phyloP scores from a whole-genome alignment of 2,113 vertebrate species.

The Dromaius novaehollandiae region DNA sequence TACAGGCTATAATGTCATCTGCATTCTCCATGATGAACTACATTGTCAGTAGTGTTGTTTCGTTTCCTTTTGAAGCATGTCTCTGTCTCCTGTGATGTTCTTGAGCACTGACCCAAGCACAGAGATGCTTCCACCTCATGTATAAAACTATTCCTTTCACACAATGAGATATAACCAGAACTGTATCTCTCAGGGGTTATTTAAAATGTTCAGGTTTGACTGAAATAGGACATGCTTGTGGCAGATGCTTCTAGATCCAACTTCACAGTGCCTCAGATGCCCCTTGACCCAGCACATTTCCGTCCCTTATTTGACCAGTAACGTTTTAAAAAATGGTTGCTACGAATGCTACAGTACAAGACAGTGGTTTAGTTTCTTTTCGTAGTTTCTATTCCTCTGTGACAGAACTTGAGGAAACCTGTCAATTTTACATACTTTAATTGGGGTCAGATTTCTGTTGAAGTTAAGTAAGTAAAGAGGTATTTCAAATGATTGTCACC shows the following conservation, averaged over 20 bases:
- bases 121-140: fast-evolving
- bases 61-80: background rate
- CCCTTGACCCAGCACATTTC: background rate
- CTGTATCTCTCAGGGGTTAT: background rate
- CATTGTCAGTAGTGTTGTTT: background rate
- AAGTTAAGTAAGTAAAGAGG: no score
- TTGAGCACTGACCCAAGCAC: background rate
- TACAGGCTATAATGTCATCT: background rate
- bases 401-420: no score
- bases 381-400: background rate
- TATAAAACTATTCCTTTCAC: background rate
- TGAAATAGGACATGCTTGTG: background rate
- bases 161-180: fast-evolving
- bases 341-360: background rate
- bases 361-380: background rate
- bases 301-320: background rate
- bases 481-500: no score
- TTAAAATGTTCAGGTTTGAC: background rate
- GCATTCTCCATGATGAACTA: background rate
- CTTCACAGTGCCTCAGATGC: fast-evolving
- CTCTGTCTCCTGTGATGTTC: background rate
- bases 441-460: background rate
- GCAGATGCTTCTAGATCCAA: background rate
- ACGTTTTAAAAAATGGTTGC: background rate
- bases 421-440: background rate